Evolutionary conservation across 2,888 invertebrate genomes (phyloP), one percentile per base, ranked within the genome.

Genomic region (Lasioglossum villosulum): DNA sequence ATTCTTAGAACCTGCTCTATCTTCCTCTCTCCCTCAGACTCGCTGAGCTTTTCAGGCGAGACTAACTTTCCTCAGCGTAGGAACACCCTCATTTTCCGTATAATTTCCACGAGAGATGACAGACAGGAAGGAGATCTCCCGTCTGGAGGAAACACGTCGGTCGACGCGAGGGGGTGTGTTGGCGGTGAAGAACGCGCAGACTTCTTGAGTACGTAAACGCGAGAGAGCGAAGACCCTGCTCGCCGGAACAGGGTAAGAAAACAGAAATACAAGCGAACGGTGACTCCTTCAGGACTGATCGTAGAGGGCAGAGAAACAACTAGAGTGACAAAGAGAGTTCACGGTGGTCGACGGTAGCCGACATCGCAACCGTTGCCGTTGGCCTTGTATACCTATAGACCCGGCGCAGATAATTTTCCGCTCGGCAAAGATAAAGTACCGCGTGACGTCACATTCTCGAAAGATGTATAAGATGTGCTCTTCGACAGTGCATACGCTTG

Each of bases 21-120:
- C n/a, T n/a, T 10, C 10, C 52, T n/a, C 8, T 3, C n/a, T 10
- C 52, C 5, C 4, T 63, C 63, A 5, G 5, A 6, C 27, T 30
- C 63, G 0, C 37, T 70, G 63, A 68, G 75, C 63, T 71, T 63
- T 71, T 72, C 81, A 39, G 59, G 45, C 79, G 75, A 48, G 84
- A 73, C 83, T 82, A 80, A 84, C 81, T 76, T 83, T 82, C 68
- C 75, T 80, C 80, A n/a, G 48, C 56, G 80, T 79, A 82, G 81
- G 82, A 77, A 79, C 80, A 78, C 75, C 82, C 78, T 77, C 82
- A 89, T 90, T 90, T 90, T 85, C 85, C 78, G 77, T 87, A 86
- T 86, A 89, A 90, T 86, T 88, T 84, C 86, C 84, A 86, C 89
- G 75, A 85, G 77, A 84, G 77, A 87, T 80, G 89, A 89, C 82